Evolutionary conservation across 2,888 invertebrate genomes (phyloP), one percentile per base, ranked within the genome.

Genomic region (Ferdinandea cuprea): DNA sequence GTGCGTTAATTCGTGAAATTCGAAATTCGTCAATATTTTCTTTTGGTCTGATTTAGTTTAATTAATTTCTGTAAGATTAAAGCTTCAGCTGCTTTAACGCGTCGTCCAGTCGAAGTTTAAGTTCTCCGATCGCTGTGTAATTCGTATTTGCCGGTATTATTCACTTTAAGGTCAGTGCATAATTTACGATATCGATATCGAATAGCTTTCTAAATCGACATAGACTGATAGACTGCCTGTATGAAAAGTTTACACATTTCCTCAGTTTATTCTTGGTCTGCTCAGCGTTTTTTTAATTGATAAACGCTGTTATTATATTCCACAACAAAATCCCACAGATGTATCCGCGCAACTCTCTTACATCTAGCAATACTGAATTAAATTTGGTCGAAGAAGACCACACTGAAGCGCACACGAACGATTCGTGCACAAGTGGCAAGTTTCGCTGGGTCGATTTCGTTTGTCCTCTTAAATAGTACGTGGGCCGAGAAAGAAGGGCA

Each of bases 321-420:
- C 63, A 61, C 28, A 4, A 79, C 46, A 61, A 61, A 68, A 65
- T 80, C 74, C 65, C 63, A 28, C 48, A 35, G 17, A 19, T 40
- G 25, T 61, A 68, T 68, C 17, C 68, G n/a, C 76, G 66, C 56
- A 80, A 76, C 58, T 52, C 52, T 73, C 46, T 56, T 56, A 46
- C 68, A 66, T 76, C 44, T 68, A 59, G 65, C 59, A 77, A 77
- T 77, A 77, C 81, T 81, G n/a, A 76, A 81, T 71, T 77, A 50
- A 65, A 81, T 76, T 65, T 71, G 28, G 63, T 63, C 63, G 74
- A 63, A 74, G 79, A 68, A 79, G 79, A 65, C 79, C 74, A 73
- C 79, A 76, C 69, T 56, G 21, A 48, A 42, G 37, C 56, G 50
- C 68, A 76, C 74, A 37, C 35, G 46, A n/a, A n/a, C n/a, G n/a